Evolutionary conservation across 37 sponge, comb jelly and placozoan genomes (phyloP).

Genomic region (Dysidea cf. avara): DNA sequence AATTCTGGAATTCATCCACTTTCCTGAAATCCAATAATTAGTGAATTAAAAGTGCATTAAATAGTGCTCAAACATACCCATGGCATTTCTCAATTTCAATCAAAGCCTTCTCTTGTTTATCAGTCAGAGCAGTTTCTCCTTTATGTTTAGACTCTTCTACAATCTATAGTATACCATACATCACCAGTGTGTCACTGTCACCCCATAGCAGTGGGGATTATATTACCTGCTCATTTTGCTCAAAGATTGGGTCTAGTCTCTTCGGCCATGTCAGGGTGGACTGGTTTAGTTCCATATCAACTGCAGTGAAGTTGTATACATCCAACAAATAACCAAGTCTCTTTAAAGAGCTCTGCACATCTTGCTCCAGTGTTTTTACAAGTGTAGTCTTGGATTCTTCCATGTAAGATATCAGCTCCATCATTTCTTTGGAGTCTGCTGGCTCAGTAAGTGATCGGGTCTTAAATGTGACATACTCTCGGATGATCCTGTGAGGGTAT

Average conservation of each 20-base stretch:
- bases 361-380: constrained; percentile 45
- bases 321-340: constrained; percentile 82
- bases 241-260: constrained; percentile 82
- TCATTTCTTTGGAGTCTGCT: constrained; percentile 88
- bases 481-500: constrained; percentile 56
- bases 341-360: constrained; percentile 63
- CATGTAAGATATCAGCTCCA: constrained; percentile 81
- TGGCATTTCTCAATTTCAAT: constrained; percentile 92
- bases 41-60: neutral
- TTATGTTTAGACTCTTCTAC: constrained; percentile 60
- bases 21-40: constrained; percentile 15
- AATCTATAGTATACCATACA: constrained; percentile 30
- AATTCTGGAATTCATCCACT: constrained; percentile 89
- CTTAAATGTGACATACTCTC: constrained; percentile 83
- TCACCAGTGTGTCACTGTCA: neutral
- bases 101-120: constrained; percentile 82
- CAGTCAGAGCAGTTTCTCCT: constrained; percentile 73
- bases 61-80: neutral
- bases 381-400: constrained; percentile 58
- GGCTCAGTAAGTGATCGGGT: constrained; percentile 71
- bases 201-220: neutral
- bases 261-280: constrained; percentile 87
- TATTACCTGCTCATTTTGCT: constrained; percentile 74
- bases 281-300: constrained; percentile 85
- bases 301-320: constrained; percentile 65